phyloP scores from a whole-genome alignment of 2,113 vertebrate species.

The Bambusicola thoracicus region DNA sequence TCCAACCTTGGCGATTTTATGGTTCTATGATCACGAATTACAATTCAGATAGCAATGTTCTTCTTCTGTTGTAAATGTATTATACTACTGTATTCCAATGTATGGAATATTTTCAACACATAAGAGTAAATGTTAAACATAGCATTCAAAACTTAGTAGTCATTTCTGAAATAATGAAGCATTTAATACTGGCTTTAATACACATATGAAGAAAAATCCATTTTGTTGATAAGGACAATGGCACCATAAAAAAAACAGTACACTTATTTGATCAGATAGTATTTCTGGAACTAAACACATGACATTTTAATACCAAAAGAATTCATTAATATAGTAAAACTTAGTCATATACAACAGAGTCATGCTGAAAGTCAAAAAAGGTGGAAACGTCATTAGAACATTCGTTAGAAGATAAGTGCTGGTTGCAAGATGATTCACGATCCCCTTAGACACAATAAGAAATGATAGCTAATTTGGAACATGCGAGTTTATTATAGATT shows the following conservation, averaged over 20 bases:
- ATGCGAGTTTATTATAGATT: background rate
- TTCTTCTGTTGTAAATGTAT: background rate
- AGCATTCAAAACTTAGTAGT: background rate
- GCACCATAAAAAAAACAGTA: background rate
- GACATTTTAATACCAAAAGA: background rate
- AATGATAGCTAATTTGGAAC: background rate
- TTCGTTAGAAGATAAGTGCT: background rate
- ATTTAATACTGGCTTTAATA: background rate
- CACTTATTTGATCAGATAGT: background rate
- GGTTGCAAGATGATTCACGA: background rate
- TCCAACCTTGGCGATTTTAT: no score
- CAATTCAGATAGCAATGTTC: background rate
- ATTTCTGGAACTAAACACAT: background rate
- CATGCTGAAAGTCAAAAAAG: background rate
- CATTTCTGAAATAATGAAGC: background rate
- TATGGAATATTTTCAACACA: background rate
- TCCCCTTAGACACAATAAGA: background rate
- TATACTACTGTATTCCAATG: background rate
- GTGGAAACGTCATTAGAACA: background rate
- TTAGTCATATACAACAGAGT: background rate
- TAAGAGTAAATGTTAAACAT: background rate
- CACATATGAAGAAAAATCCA: background rate
- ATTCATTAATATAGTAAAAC: background rate
- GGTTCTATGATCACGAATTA: background rate
- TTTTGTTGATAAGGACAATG: background rate